Base-by-base conservation (phyloP, 2,113 vertebrate genomes). In the Parus major region DNA sequence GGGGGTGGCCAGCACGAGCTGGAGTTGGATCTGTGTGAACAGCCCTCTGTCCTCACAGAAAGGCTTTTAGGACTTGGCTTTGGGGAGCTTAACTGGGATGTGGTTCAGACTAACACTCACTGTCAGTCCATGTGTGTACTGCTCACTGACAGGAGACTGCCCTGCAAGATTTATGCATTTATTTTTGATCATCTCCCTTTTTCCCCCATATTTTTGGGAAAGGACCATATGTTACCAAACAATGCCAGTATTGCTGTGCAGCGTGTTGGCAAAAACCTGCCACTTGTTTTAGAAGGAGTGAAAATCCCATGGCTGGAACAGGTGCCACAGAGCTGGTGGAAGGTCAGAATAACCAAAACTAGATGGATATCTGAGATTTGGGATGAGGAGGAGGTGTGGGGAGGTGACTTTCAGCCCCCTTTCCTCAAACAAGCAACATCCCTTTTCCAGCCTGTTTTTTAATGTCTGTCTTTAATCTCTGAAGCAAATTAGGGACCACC, bases 201-300 rank as follows among this genome's bases (percentile, higher is more conserved):
- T 42, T 46, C 12, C 28, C 29, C 28, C 9, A 5, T 64, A 6
- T 50, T 61, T 63, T 6, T 63, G 60, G 50, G 53, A 57, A 47
- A 70, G 21, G 11, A 31, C 17, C 24, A 3, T 0, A 0, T 21
- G n/a, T 65, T 57, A 12, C 0, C n/a, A 12, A 39, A 10, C 23
- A 25, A 2, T 52, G 70, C 12, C 20, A 15, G 4, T 8, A 4
- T 24, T 8, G 14, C n/a, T 64, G 14, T 46, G n/a, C 16, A 23
- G 35, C 2, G 4, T 22, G 22, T 2, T 20, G 35, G 7, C 29
- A 31, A 18, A 60, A 57, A 13, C 6, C 33, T 61, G 29, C 50
- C 9, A 2, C 75, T 80, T 41, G 3, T 12, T 83, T 89, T 33
- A 35, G 69, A 39, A 28, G 52, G 36, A 42, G 35, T 69, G 39